Conservation (phyloP, 2,888 invertebrate species). For the Nephrotoma flavescens region DNA sequence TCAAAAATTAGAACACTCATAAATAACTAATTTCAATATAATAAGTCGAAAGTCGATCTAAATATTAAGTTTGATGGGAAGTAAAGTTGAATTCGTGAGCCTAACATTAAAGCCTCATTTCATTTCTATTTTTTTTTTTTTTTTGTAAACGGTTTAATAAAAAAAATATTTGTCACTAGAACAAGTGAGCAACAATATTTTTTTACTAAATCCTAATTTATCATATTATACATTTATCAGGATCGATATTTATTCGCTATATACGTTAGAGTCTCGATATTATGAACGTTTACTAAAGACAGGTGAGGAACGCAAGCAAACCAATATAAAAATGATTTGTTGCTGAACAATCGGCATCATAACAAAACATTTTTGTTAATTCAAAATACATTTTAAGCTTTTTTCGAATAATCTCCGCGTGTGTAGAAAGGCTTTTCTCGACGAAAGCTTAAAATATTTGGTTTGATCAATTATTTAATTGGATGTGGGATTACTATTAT, state of each 20-base stretch:
- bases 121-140: not conserved
- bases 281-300: not conserved
- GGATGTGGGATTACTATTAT: not conserved
- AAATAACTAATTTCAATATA: not conserved
- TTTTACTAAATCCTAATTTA: not conserved
- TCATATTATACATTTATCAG: not conserved
- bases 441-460: not conserved
- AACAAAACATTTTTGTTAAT: not conserved
- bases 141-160: not conserved
- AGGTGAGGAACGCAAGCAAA: not conserved
- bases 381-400: not conserved
- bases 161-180: not conserved
- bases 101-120: not conserved
- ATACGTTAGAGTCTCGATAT: not conserved
- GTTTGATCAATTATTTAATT: not conserved
- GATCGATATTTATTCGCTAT: not conserved
- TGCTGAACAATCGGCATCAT: not conserved
- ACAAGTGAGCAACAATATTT: not conserved
- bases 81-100: not conserved
- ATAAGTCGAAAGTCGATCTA: not conserved
- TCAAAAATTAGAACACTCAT: not conserved
- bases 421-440: not conserved
- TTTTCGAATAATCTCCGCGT: not conserved
- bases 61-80: not conserved
- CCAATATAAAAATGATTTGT: not conserved